Percentiles rank a stretch among this genome's conserved stretches.
Conservation (phyloP, 2,888 invertebrate species). For the Neria commutata region DNA sequence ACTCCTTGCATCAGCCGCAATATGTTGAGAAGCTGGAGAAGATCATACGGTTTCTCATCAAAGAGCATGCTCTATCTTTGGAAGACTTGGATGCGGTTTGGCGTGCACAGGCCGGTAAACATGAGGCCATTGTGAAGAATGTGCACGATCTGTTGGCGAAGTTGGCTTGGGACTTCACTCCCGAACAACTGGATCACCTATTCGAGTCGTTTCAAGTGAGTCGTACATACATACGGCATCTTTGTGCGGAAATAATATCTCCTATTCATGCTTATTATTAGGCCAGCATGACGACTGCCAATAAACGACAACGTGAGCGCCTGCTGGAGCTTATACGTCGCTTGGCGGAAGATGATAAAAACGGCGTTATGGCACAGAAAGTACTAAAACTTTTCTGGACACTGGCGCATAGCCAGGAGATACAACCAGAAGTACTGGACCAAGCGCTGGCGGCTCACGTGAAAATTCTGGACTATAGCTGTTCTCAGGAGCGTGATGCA, state of each 20-base stretch:
- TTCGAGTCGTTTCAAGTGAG: constrained; percentile 95
- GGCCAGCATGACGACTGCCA: constrained; percentile 94
- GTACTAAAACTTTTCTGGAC: constrained; percentile 96
- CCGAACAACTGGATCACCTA: constrained; percentile 94
- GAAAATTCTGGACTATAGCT: constrained; percentile 96
- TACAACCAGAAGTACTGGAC: constrained; percentile 96
- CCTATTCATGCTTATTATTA: constrained; percentile 60
- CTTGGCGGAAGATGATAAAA: constrained; percentile 97
- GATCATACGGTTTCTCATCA: constrained; percentile 95
- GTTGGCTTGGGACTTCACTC: constrained; percentile 97
- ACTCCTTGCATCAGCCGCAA: constrained; percentile 96
- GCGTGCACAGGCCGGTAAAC: constrained; percentile 97
- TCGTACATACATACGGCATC: no score
- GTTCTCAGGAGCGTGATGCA: constrained; percentile 94
- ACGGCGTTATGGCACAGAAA: constrained; percentile 98
- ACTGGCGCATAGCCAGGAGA: constrained; percentile 93
- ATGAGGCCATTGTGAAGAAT: constrained; percentile 98
- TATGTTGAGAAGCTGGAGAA: constrained; percentile 98
- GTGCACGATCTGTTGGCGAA: constrained; percentile 95
- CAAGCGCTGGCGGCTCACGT: constrained; percentile 94
- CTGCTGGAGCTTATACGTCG: constrained; percentile 92
- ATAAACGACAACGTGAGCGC: constrained; percentile 94
- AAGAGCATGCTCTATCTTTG: constrained; percentile 85
- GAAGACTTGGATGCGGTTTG: constrained; percentile 95
- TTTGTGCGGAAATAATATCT: not conserved